Base-by-base conservation (phyloP, 2,113 vertebrate genomes). In the Alligator mississippiensis region DNA sequence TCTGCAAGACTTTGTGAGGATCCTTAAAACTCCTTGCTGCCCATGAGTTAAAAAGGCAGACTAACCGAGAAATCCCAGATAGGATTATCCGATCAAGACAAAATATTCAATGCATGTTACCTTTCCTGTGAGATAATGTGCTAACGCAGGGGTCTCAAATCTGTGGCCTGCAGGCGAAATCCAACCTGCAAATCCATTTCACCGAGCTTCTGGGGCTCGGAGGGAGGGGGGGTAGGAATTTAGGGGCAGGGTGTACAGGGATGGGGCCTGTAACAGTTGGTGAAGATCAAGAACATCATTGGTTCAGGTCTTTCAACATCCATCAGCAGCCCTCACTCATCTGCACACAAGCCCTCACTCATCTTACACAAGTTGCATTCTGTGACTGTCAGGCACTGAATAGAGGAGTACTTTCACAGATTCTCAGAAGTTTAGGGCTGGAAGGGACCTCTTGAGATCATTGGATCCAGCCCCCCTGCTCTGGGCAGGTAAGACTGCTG, bases 321-420 rank as follows among this genome's bases (percentile, higher is more conserved):
- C 17, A 2, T 84, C 84, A 84, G 11, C 61, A 57, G 5, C 77
- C 12, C 1, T 3, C 55, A 3, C 0, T 0, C 63, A 58, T 9
- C 70, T 77, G 72, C 80, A 58, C 47, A 47, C 47, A 47, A 59
- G 5, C 74, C 12, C 1, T 3, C 55, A 4, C 0, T 0, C 63
- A 58, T 9, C 64, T 77, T 47, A 64, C 80, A 58, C 16, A 4
- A 84, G 61, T 34, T 77, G 54, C 0, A 0, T 64, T 84, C 63
- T 77, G 11, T 70, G n/a, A 2, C 84, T 82, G 81, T 2, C 79
- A 61, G 91, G 78, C 93, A 79, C 91, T 77, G 77, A 34, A 47
- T 1, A 9, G 55, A 90, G 27, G 78, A 75, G 2, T 24, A 0
- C 58, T 82, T 77, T 59, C 47, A 47, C 47, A 47, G 47, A 47